Base-by-base conservation (phyloP, 2,113 vertebrate genomes). In the Hemiprocne comata region DNA sequence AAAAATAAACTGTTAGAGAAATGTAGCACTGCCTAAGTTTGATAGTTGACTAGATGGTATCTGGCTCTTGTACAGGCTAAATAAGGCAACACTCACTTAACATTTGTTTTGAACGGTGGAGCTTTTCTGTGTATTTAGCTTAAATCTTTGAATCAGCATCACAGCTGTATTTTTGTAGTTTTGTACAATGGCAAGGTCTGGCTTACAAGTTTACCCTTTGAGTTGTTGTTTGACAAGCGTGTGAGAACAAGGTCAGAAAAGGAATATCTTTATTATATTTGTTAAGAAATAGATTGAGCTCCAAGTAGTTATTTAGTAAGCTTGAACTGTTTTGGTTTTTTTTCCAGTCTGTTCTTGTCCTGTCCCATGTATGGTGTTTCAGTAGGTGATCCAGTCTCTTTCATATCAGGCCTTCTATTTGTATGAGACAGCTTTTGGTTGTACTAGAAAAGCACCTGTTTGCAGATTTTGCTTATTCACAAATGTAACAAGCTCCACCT, bases 41-140 rank as follows among this genome's bases (percentile, higher is more conserved):
- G 16, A 7, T 54, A 46, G 13, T 5, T 78, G 28, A 26, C 4
- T 25, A 23, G 16, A 28, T 34, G 26, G 6, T 58, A 3, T 44
- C 54, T 26, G 46, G 11, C 36, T 69, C 13, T 82, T 38, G 18
- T 20, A 28, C 20, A 71, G 12, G 5, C 9, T 80, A 3, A 20
- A 24, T 50, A 20, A 58, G 11, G 21, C 21, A 70, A 9, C 14
- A 8, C 19, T 57, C 8, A 1, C 2, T 4, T 54, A n/a, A 29
- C 0, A 0, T 13, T 57, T 36, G 17, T 66, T 77, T 29, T 64
- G 14, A 31, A 2, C 17, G 8, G 6, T 33, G 20, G 5, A 66
- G 4, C 19, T 4, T 28, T 71, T 34, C 70, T 82, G 26, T 81
- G 13, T 66, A 3, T 40, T 87, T 28, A 38, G 6, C 42, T 25